Evolutionary conservation across 2,113 vertebrate species (phyloP).

Genomic region (Gila orcuttii): DNA sequence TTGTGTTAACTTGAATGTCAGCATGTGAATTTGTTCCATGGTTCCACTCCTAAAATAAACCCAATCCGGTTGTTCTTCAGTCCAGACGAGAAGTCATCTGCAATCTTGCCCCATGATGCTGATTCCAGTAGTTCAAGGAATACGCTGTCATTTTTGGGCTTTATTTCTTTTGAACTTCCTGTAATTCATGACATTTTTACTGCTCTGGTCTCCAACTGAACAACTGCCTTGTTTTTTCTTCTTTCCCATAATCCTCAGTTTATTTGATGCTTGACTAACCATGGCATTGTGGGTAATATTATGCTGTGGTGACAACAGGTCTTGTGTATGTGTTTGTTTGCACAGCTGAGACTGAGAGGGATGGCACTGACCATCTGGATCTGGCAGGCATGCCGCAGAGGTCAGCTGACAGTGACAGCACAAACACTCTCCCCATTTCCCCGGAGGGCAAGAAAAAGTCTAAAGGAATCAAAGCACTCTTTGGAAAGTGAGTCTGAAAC

Average conservation of each 20-base stretch:
- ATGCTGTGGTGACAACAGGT: constrained; percentile 48
- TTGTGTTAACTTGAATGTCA: constrained; percentile 12
- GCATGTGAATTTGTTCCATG: constrained; percentile 29
- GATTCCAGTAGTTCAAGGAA: neutral
- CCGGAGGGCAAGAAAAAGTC: constrained; percentile 91
- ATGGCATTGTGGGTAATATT: constrained; percentile 35
- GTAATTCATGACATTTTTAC: constrained; percentile 26
- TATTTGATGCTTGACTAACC: neutral
- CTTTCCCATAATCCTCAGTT: constrained; percentile 30
- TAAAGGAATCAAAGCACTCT: constrained; percentile 91
- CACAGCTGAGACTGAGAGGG: constrained; percentile 89
- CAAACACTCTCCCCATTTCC: constrained; percentile 82
- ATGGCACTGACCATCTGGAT: constrained; percentile 86
- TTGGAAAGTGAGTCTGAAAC: constrained; percentile 86
- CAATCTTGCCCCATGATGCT: constrained; percentile 20
- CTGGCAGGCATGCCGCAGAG: constrained; percentile 84
- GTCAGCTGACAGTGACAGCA: constrained; percentile 77
- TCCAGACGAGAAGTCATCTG: constrained; percentile 41
- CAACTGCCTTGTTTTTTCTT: constrained; percentile 15
- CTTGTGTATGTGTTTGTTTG: constrained; percentile 49
- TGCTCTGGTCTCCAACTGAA: constrained; percentile 14
- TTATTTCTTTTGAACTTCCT: neutral
- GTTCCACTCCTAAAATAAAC: constrained; percentile 16
- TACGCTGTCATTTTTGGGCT: neutral
- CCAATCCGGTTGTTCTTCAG: constrained; percentile 51